Evolutionary conservation across 2,888 invertebrate species (phyloP), one percentile per base, ranked within the genome.

Genomic region (Lacanobia oleracea): DNA sequence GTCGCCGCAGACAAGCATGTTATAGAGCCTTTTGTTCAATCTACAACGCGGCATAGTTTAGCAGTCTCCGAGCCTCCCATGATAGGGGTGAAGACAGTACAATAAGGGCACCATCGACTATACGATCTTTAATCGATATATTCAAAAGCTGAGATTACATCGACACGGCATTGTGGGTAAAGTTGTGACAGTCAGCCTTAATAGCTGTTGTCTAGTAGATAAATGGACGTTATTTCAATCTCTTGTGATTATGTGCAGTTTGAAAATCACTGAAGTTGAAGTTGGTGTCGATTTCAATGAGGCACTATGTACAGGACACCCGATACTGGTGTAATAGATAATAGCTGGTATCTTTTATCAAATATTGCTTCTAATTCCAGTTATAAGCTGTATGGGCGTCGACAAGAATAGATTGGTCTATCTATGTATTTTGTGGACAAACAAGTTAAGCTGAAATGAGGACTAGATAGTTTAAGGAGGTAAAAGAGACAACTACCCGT

Each of bases 31-130:
- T 93, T 94, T 94, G 93, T 94, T 89, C 90, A 84, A 89, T 84
- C 75, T 76, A 81, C 88, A 89, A 90, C 80, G 81, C 83, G 91
- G 93, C 91, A 93, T 92, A 91, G 90, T 90, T 91, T 90, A 91
- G 86, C 88, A 85, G 77, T 23, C 61, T 87, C 86, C 77, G 79
- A 84, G 68, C 27, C 43, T 87, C 84, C 72, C 81, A 83, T 84
- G 91, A 91, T 90, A 91, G 92, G 92, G 93, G 90, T 92, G 92
- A 73, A 85, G 95, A 95, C 95, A 95, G 94, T 87, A 95, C 95
- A 95, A 95, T 95, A 93, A 93, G 92, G 91, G 92, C 91, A 92
- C 93, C 92, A 91, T 87, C 88, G 89, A 76, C 77, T 71, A 88
- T 86, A 85, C 86, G 86, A 91, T 91, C 89, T 88, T 69, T 79